phyloP scores from a whole-genome alignment of 2,888 invertebrate genomes.

The Escarpia spicata region DNA sequence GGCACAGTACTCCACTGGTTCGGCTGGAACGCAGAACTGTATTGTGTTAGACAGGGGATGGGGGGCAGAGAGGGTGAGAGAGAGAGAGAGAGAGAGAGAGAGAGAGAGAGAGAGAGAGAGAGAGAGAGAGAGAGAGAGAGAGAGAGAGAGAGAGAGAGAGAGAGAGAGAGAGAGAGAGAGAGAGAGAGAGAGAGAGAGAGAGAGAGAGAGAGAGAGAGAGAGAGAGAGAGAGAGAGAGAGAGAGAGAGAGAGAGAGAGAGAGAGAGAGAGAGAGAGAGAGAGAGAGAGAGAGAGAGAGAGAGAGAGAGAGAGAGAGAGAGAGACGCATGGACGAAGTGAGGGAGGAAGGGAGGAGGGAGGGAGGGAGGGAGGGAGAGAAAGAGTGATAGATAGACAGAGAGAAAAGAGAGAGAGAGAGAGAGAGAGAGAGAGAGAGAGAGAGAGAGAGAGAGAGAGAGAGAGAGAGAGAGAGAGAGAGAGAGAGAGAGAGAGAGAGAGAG shows the following conservation, averaged over 20 bases:
- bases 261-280: neutral
- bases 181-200: neutral
- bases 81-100: neutral
- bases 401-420: neutral
- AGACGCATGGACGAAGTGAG: neutral
- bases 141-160: neutral
- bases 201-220: neutral
- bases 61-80: neutral
- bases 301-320: neutral
- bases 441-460: constrained; percentile 23
- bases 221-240: neutral
- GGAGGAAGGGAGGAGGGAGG: neutral
- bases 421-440: neutral
- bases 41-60: neutral
- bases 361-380: neutral
- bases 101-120: neutral
- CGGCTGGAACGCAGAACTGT: constrained; percentile 20
- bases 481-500: constrained; percentile 24
- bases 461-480: constrained; percentile 22
- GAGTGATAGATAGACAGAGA: neutral
- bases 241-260: neutral
- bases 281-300: neutral
- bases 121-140: neutral
- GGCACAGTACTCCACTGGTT: constrained; percentile 29
- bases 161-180: neutral